These are phyloP conservation scores for Nemotelus pantherinus DNA, from an alignment of 2,888 invertebrate genomes.

Conservation along the genomic window DNA sequence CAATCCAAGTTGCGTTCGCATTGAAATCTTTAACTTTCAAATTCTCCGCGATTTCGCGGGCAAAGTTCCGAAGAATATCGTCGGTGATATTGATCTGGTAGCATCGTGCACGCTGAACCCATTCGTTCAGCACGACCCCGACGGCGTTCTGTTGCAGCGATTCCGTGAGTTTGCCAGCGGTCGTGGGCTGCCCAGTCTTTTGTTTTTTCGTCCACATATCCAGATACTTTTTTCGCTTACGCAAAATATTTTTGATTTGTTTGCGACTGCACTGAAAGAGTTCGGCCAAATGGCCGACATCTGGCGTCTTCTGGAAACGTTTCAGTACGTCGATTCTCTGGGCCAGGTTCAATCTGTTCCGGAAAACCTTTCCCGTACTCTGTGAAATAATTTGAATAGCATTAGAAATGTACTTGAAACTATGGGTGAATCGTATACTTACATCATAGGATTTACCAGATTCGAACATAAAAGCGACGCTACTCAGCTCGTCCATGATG, in stretches of 20 bases:
- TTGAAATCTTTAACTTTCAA: conserved; percentile 6
- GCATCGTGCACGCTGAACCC: conserved; percentile 27
- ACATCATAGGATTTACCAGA: neutral
- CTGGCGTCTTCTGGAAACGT: neutral
- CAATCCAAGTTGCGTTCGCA: neutral
- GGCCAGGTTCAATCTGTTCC: neutral
- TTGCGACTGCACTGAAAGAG: conserved; percentile 5
- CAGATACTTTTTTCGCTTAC: conserved; percentile 26
- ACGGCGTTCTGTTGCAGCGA: neutral
- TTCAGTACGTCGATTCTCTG: conserved; percentile 25
- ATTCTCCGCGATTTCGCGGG: conserved; percentile 29
- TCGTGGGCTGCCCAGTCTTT: neutral
- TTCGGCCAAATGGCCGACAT: neutral
- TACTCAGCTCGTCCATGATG: conserved; percentile 9
- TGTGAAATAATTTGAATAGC: neutral
- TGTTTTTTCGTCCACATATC: conserved; percentile 2
- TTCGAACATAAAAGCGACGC: neutral
- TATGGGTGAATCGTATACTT: neutral
- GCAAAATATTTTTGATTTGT: conserved; percentile 30
- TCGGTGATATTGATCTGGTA: conserved; percentile 33
- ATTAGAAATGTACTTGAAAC: neutral
- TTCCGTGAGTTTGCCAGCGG: neutral
- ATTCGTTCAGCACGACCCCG: conserved; percentile 24
- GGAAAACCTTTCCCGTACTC: neutral
- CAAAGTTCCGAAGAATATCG: conserved; percentile 23